Base-by-base conservation (phyloP, 2,113 vertebrate genomes). In the Heterotilapia buettikoferi region DNA sequence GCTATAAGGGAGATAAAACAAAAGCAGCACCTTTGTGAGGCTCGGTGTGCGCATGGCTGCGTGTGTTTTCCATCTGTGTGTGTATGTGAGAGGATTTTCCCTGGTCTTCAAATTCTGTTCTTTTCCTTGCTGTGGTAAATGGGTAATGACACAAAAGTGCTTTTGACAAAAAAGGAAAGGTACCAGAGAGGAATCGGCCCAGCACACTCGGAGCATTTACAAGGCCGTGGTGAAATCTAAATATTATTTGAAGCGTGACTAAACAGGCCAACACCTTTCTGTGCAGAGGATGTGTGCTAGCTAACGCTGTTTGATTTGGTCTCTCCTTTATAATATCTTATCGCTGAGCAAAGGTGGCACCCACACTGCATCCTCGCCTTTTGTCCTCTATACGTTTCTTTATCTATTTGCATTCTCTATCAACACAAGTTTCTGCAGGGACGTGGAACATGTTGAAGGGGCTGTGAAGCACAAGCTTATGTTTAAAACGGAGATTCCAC, bases 1-100 rank as follows among this genome's bases (percentile, higher is more conserved):
- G 98, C 97, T 97, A 96, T 95, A 97, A 97, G 97, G 97, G 96
- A 97, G 97, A 97, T 97, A 97, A 97, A 97, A 97, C 96, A 96
- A 97, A 97, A 92, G 92, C 96, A 84, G 89, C 88, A 91, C 89
- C 91, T 92, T 88, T 84, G 93, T 90, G 92, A 97, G 66, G 59
- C 95, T 86, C 47, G 21, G 88, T 56, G 83, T 84, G 90, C 84
- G 82, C 29, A n/a, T 59, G 61, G 16, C 9, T 36, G 45, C 18
- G 81, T 84, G 91, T 71, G 84, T 83, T 85, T 87, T 83, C 40
- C 24, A 29, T 50, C 8, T 83, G 61, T 59, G 57, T 52, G 53
- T 86, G 80, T 52, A 61, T 50, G 56, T n/a, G 86, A 38, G 50
- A 66, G 73, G 56, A 33, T 84, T 94, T 90, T 90, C 82, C 79